A percentile compares a stretch with the other conserved stretches of the same genome.
These are phyloP conservation scores for Cotesia congregata DNA, from an alignment of 2,888 invertebrate species.

Conservation along the genomic window DNA sequence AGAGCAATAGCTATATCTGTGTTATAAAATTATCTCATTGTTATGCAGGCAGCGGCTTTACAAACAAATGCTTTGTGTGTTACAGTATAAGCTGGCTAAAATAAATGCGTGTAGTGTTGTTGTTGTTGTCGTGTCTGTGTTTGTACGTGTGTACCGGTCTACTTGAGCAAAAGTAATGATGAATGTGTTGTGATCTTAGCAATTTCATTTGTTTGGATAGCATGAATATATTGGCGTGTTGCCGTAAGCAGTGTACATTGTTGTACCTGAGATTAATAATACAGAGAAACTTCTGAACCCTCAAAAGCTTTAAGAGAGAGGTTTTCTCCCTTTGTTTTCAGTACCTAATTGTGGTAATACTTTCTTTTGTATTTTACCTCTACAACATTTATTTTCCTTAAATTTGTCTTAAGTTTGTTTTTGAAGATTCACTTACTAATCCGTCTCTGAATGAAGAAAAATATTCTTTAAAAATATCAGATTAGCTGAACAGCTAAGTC, in stretches of 20 bases:
- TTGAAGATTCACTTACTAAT: background rate
- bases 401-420: background rate
- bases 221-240: background rate
- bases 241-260: background rate
- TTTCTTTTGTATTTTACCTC: background rate
- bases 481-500: too few relatives aligned
- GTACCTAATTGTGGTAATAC: background rate
- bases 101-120: constrained; percentile 1
- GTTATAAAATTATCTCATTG: constrained; percentile 25
- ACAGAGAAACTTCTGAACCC: background rate
- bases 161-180: constrained; percentile 16
- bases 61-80: background rate
- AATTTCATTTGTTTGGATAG: constrained; percentile 10
- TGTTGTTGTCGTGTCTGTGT: background rate
- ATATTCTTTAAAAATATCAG: too few relatives aligned
- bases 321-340: background rate
- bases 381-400: background rate
- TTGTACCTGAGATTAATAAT: background rate
- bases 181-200: constrained; percentile 14
- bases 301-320: background rate
- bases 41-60: constrained; percentile 23
- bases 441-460: too few relatives aligned
- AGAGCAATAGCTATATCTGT: constrained; percentile 5
- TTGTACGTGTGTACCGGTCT: background rate
- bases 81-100: constrained; percentile 12